A percentile compares a stretch with the other conserved stretches of the same genome.
Evolutionary conservation across 23 tunicate genomes (phyloP).

Genomic region (Corella eumyota): DNA sequence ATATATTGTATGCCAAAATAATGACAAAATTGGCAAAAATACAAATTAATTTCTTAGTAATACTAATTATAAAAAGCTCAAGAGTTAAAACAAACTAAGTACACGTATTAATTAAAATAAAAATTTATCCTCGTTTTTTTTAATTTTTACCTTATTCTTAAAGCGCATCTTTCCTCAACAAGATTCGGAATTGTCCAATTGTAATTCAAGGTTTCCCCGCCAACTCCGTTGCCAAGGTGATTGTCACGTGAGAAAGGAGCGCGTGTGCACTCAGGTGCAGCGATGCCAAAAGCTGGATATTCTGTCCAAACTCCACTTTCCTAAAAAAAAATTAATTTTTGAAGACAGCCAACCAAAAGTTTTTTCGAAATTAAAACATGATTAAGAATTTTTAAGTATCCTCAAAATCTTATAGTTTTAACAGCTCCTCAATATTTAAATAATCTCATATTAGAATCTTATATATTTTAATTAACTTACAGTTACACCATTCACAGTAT

Average conservation of each 20-base stretch:
- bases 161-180: constrained; percentile 37
- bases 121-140: too few relatives aligned
- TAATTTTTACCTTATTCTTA: constrained; percentile 63
- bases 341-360: not conserved
- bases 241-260: constrained; percentile 71
- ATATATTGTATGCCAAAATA: too few relatives aligned
- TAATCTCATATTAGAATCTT: not conserved
- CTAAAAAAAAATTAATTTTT: constrained; percentile 7
- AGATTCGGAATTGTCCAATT: constrained; percentile 83
- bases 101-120: too few relatives aligned
- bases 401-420: not conserved
- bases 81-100: too few relatives aligned
- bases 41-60: too few relatives aligned
- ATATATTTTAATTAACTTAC: constrained; percentile 1
- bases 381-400: not conserved
- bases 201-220: constrained; percentile 49
- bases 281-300: constrained; percentile 48
- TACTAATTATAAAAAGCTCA: too few relatives aligned
- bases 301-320: constrained; percentile 38
- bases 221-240: constrained; percentile 78
- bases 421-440: too few relatives aligned
- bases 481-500: not conserved
- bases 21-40: too few relatives aligned
- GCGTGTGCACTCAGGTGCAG: constrained; percentile 52
- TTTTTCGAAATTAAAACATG: not conserved